Percentiles rank a stretch among this genome's conserved stretches.
Evolutionary conservation across 2,797 vertebrate species (phyloP).

Genomic region (Sus cebifrons): DNA sequence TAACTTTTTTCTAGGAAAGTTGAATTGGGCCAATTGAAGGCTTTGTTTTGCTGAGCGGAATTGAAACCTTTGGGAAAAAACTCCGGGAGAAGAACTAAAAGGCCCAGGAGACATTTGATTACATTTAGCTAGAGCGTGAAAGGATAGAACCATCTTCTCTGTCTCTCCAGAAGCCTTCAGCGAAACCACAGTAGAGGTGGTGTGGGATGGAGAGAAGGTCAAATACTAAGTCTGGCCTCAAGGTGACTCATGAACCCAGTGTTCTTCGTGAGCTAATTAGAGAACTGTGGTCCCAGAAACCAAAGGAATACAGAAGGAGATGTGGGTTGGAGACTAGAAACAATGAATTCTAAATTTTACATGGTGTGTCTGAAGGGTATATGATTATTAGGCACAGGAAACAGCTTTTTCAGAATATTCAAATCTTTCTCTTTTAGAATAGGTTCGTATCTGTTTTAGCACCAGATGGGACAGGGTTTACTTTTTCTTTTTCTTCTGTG

Average conservation of each 20-base stretch:
- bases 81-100: background rate
- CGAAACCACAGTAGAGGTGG: background rate
- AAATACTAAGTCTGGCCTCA: background rate
- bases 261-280: background rate
- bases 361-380: background rate
- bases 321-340: background rate
- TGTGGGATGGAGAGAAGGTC: background rate
- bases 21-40: background rate
- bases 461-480: background rate
- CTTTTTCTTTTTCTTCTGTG: background rate
- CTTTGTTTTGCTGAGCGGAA: background rate
- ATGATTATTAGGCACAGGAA: background rate
- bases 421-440: background rate
- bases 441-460: background rate
- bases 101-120: background rate
- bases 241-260: background rate
- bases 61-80: background rate
- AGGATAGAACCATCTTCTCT: background rate
- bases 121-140: background rate
- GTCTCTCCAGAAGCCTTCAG: background rate
- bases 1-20: background rate
- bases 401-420: background rate
- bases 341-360: background rate
- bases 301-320: background rate
- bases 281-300: background rate